Conservation (phyloP, 1,140 invertebrate species). For the Microplitis demolitor region DNA sequence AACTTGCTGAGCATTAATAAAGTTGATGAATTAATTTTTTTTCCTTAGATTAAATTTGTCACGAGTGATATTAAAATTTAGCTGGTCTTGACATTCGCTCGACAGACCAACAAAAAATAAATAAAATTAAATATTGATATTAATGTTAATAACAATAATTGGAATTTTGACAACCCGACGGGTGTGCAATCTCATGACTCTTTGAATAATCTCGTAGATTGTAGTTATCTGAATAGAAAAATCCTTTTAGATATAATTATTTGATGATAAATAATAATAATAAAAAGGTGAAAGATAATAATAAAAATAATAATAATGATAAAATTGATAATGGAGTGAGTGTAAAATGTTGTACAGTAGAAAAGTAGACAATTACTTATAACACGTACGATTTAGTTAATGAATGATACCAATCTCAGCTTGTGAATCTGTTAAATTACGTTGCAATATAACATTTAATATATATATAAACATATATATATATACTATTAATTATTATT, state of each 20-base stretch:
- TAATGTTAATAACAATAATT: slow-evolving; percentile 1
- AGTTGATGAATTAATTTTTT: background rate
- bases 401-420: slow-evolving; percentile 61
- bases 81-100: slow-evolving; percentile 24
- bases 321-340: slow-evolving; percentile 34
- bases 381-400: slow-evolving; percentile 44
- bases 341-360: slow-evolving; percentile 64
- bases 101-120: slow-evolving; percentile 14
- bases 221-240: slow-evolving; percentile 43
- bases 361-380: slow-evolving; percentile 51
- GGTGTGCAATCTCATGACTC: slow-evolving; percentile 59
- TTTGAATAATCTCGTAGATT: slow-evolving; percentile 57
- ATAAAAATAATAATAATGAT: slow-evolving; percentile 1
- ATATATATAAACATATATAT: slow-evolving; percentile 54
- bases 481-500: slow-evolving; percentile 41
- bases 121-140: background rate
- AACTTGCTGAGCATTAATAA: background rate
- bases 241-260: slow-evolving; percentile 24
- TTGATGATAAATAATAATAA: slow-evolving; percentile 38
- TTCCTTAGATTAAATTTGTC: background rate
- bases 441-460: slow-evolving; percentile 58
- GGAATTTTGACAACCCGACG: slow-evolving; percentile 18
- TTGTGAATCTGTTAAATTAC: slow-evolving; percentile 60
- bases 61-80: slow-evolving; percentile 7
- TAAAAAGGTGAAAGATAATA: background rate